Evolutionary conservation across 2,888 invertebrate species (phyloP), one percentile per base, ranked within the genome.

Genomic region (Stegophylla sp.): DNA sequence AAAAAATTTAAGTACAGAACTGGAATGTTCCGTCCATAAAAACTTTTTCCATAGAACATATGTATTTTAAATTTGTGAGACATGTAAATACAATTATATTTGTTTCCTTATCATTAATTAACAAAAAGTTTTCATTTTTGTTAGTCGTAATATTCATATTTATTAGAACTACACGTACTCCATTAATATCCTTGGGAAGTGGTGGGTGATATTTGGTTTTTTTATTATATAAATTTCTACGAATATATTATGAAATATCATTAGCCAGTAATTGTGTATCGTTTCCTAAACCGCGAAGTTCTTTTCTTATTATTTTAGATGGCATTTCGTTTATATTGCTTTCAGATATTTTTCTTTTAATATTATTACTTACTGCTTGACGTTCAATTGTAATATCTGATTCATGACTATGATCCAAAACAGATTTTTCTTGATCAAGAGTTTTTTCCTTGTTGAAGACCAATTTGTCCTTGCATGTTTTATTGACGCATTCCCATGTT

Each of bases 301-400:
- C 9, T 67, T 71, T 71, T 71, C 4, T 34, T 9, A 53, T 53
- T 71, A 71, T 53, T 71, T 69, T 69, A 69, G 12, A 53, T 34
- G 69, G 34, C 9, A 69, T 69, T 69, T 69, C 51, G n/a, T 51
- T 69, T n/a, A 69, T 69, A 69, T 51, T 28, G 17, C 51, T 69
- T 69, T 69, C 28, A 53, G 69, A 69, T 12, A 69, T 34, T 48
- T 69, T 53, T 48, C n/a, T 10, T 69, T 69, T 69, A 13, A 69
- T 69, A 69, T 12, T 71, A 71, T 71, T 71, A 71, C 34, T 71
- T 53, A 34, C 34, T 2, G 17, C 20, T 69, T 69, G 69, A 51
- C 28, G 69, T 28, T 69, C 69, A 69, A 69, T n/a, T 51, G 51
- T 69, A 34, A 28, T n/a, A 69, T 51, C 51, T 69, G 51, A 12